A percentile compares a stretch with the other conserved stretches of the same genome.
These are phyloP conservation scores for Spinibarbus caldwelli DNA, from an alignment of 2,797 vertebrate genomes.

Conservation along the genomic window DNA sequence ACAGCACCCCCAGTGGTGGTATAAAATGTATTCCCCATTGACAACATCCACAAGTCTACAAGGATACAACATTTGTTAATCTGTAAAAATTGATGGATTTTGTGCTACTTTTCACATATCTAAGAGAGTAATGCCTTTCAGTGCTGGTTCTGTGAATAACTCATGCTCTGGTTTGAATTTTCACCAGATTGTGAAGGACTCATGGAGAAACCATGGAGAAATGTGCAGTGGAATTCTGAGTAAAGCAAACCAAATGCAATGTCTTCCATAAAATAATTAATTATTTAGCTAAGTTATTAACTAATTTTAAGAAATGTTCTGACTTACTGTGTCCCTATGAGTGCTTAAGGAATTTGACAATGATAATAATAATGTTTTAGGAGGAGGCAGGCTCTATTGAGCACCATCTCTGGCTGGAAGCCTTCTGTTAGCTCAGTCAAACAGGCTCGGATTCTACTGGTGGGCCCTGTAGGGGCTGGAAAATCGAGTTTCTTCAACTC, in stretches of 20 bases:
- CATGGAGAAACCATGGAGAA: constrained; percentile 72
- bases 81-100: background rate
- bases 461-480: constrained; percentile 71
- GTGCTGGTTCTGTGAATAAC: background rate
- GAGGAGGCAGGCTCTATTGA: constrained; percentile 58
- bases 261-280: background rate
- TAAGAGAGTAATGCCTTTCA: background rate
- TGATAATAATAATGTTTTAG: constrained; percentile 51
- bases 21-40: background rate
- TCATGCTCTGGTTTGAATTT: background rate
- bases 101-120: background rate
- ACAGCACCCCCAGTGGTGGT: background rate
- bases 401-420: constrained; percentile 57
- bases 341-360: background rate
- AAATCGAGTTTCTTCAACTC: constrained; percentile 78
- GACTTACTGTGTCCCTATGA: background rate
- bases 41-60: background rate
- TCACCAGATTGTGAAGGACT: constrained; percentile 58
- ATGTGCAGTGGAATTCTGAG: constrained; percentile 60
- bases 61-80: background rate
- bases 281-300: background rate
- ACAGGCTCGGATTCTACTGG: constrained; percentile 65
- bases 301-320: background rate
- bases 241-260: background rate
- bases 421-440: constrained; percentile 53